phyloP scores from a whole-genome alignment of 2,113 vertebrate species.

The Carlito syrichta region DNA sequence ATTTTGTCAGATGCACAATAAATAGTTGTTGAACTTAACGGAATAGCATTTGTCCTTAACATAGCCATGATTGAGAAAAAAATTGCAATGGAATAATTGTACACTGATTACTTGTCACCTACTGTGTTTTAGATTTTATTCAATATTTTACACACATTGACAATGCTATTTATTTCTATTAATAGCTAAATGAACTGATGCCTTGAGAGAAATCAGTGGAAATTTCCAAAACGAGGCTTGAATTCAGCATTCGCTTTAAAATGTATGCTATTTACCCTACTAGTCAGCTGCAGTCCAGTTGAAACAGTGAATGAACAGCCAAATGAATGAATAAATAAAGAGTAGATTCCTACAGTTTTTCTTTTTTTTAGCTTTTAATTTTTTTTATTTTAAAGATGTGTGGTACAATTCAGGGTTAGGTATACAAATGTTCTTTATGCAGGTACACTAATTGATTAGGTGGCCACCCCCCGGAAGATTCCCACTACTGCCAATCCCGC shows the following conservation, averaged over 20 bases:
- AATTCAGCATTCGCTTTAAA: background rate
- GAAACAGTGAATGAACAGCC: background rate
- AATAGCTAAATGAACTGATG: background rate
- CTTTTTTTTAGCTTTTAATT: too few species aligned
- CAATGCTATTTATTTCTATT: background rate
- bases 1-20: background rate
- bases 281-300: background rate
- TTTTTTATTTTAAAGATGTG: too few species aligned
- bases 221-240: background rate
- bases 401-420: too few species aligned
- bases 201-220: background rate
- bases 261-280: background rate
- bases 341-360: background rate
- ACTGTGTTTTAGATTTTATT: background rate
- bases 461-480: too few species aligned
- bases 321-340: background rate
- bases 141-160: background rate
- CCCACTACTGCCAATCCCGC: too few species aligned
- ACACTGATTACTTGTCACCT: background rate
- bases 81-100: background rate
- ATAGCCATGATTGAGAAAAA: background rate
- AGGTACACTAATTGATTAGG: too few species aligned
- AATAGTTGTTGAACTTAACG: background rate
- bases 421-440: too few species aligned
- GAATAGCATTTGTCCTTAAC: background rate